Percentiles rank a stretch among this genome's conserved stretches.
These are phyloP conservation scores for Apostichopus japonicus DNA, from an alignment of 35 echinoderm and acorn worm species.

Conservation along the genomic window DNA sequence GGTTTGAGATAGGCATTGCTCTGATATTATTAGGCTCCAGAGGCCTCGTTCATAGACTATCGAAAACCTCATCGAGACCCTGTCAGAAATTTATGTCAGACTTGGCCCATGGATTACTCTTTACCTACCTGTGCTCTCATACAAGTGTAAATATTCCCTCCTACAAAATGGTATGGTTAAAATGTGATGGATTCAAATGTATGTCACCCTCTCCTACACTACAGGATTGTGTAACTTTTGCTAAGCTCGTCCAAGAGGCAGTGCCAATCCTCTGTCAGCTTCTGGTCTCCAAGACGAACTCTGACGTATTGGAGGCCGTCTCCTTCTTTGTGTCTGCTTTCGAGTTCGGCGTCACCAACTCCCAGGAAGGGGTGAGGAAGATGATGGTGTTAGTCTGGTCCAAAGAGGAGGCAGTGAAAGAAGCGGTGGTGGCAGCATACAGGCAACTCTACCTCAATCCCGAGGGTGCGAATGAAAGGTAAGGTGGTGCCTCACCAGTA, in stretches of 20 bases:
- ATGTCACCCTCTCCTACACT: neutral
- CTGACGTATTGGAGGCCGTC: conserved; percentile 80
- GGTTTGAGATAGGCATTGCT: too few relatives aligned
- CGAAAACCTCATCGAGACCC: too few relatives aligned
- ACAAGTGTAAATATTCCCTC: too few relatives aligned
- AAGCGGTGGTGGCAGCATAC: conserved; percentile 90
- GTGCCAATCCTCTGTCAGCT: conserved; percentile 88
- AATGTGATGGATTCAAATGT: neutral
- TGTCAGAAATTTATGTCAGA: too few relatives aligned
- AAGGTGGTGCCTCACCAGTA: neutral
- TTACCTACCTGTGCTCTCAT: too few relatives aligned
- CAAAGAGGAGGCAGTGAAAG: conserved; percentile 92
- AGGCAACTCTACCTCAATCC: conserved; percentile 78
- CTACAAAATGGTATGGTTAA: too few relatives aligned
- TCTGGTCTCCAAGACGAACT: conserved; percentile 84
- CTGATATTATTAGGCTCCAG: too few relatives aligned
- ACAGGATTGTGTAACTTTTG: conserved; percentile 93
- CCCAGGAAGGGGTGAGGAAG: conserved; percentile 78
- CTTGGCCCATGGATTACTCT: too few relatives aligned
- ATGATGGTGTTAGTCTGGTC: conserved; percentile 95
- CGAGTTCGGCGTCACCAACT: conserved; percentile 90
- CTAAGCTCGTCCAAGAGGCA: conserved; percentile 71
- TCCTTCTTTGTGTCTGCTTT: conserved; percentile 88
- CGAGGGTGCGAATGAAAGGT: conserved; percentile 77
- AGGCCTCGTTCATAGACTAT: too few relatives aligned